Conservation (phyloP, 2,888 invertebrate species). For the Atethmia centrago region DNA sequence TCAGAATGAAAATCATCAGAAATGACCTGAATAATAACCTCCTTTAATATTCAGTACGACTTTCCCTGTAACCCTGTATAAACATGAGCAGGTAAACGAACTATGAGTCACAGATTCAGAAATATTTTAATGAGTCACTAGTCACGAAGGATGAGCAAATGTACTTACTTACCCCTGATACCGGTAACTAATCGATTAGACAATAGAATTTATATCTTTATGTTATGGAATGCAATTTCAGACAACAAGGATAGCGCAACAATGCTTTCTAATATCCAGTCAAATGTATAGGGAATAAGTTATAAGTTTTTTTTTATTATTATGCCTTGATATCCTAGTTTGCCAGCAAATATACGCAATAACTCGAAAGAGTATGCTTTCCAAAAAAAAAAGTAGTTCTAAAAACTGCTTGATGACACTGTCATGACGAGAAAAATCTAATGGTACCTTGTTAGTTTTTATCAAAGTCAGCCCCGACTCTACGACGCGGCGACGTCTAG, state of each 20-base stretch:
- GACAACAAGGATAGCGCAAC: background rate
- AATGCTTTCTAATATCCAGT: slow-evolving; percentile 17
- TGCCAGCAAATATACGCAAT: background rate
- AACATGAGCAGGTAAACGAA: slow-evolving; percentile 81
- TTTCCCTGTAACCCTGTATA: no score
- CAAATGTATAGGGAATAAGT: background rate
- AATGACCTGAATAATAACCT: no score
- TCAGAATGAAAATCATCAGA: no score
- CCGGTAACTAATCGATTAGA: slow-evolving; percentile 57
- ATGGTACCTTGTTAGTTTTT: background rate
- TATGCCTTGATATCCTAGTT: no score
- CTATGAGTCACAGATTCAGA: slow-evolving; percentile 81
- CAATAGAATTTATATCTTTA: slow-evolving; percentile 27
- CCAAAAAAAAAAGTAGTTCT: background rate
- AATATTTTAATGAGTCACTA: slow-evolving; percentile 79
- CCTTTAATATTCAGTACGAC: no score
- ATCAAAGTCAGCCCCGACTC: background rate
- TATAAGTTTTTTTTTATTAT: no score
- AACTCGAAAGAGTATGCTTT: background rate
- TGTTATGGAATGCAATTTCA: background rate
- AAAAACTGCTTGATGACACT: background rate
- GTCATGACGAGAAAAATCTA: background rate
- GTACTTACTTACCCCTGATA: slow-evolving; percentile 64
- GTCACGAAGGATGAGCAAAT: slow-evolving; percentile 69
- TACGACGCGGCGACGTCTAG: no score